Percentiles rank a stretch among this genome's conserved stretches.
These are phyloP conservation scores for Adelognathus sp. DNA, from an alignment of 2,888 invertebrate species.

Conservation along the genomic window DNA sequence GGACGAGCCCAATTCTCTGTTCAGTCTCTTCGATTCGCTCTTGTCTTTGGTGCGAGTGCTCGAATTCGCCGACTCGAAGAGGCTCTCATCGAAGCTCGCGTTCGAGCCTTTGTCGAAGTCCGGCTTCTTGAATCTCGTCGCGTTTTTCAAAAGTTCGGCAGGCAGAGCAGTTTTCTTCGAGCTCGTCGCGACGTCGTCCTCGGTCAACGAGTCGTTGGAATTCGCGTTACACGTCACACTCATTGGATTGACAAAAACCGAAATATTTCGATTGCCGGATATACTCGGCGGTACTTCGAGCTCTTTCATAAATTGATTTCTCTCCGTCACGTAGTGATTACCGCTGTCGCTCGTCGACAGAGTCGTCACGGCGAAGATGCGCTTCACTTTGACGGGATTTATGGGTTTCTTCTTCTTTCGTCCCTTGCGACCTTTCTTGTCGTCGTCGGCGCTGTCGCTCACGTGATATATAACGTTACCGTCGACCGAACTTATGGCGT, in stretches of 20 bases:
- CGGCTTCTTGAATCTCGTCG: constrained; percentile 77
- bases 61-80: constrained; percentile 74
- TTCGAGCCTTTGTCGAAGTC: constrained; percentile 75
- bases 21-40: constrained; percentile 75
- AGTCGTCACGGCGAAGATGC: constrained; percentile 83
- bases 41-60: constrained; percentile 72
- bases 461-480: constrained; percentile 89
- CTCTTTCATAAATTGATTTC: constrained; percentile 80
- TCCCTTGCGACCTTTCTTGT: constrained; percentile 68
- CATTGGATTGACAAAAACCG: constrained; percentile 87
- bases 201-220: constrained; percentile 77
- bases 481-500: constrained; percentile 91
- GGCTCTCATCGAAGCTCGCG: constrained; percentile 77
- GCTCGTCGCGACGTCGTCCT: constrained; percentile 69
- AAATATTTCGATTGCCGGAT: constrained; percentile 83
- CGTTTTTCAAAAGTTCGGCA: constrained; percentile 75
- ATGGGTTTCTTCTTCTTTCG: constrained; percentile 74
- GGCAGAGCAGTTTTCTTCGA: constrained; percentile 67
- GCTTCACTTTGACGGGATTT: constrained; percentile 81
- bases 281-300: constrained; percentile 82
- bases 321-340: constrained; percentile 80
- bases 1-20: constrained; percentile 76
- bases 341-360: constrained; percentile 80
- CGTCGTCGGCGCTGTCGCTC: constrained; percentile 80
- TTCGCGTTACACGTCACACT: constrained; percentile 76